Evolutionary conservation across 2,113 vertebrate species (phyloP), one percentile per base, ranked within the genome.

Genomic region (Hippocampus abdominalis): DNA sequence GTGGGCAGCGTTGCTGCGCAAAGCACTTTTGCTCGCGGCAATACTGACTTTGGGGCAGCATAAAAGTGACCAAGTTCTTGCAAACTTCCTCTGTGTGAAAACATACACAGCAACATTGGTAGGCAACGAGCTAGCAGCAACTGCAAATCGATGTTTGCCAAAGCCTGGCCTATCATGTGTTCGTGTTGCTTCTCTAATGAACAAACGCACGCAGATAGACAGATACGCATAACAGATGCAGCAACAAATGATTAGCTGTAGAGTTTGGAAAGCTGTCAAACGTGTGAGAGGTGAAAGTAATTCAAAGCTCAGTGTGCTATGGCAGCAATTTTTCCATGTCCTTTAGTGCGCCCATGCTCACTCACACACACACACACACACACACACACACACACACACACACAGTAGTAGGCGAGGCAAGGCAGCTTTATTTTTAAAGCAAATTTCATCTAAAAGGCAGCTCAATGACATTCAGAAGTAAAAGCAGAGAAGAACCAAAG

Each of bases 261-360:
- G 73, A 66, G 79, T 71, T 66, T 62, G 69, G 73, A 70, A 61
- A 20, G 46, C 66, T 7, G 44, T 74, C 61, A 39, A 69, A 48
- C 53, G 64, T 65, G 72, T 76, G 79, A 79, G 70, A 39, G 44
- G 77, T 78, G 68, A 78, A 84, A 81, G 54, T 65, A 64, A 72
- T 73, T 78, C 75, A 36, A 70, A 80, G 57, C 65, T 59, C 46
- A 53, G 63, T 73, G 53, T 23, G 44, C 74, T 39, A 27, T 57
- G 72, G 73, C 72, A 72, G 77, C 79, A 75, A 64, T 73, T 11
- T 9, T 71, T 70, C 69, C 68, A 48, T 71, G 39, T 53, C 63
- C n/a, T 32, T 70, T 63, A 59, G 66, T 29, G 9, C 40, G 21
- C 64, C 62, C 39, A 49, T 44, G 61, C 68, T 62, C 63, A 65